Evolutionary conservation across 2,113 vertebrate species (phyloP).

Genomic region (Solenodon paradoxus): DNA sequence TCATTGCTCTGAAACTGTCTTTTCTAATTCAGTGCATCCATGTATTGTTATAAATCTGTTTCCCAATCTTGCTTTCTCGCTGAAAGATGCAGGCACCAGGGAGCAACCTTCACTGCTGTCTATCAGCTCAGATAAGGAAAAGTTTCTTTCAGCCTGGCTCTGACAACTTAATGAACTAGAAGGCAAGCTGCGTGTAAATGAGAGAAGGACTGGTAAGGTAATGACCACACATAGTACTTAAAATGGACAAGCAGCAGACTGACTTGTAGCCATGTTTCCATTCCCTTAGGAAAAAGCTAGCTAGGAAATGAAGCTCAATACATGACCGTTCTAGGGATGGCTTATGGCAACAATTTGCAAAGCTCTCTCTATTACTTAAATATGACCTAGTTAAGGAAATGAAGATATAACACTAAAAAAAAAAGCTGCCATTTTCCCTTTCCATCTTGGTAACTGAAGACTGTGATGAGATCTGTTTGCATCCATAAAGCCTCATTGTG

Average conservation of each 20-base stretch:
- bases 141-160: conserved; percentile 68
- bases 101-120: conserved; percentile 77
- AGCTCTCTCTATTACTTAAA: too few species aligned
- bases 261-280: not conserved
- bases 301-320: not conserved
- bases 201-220: not conserved
- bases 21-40: conserved; percentile 85
- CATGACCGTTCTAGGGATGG: too few species aligned
- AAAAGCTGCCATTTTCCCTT: not conserved
- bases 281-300: not conserved
- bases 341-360: too few species aligned
- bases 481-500: not conserved
- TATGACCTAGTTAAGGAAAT: too few species aligned
- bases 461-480: not conserved
- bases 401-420: too few species aligned
- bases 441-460: conserved; percentile 5
- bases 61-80: conserved; percentile 65
- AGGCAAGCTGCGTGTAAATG: conserved; percentile 47
- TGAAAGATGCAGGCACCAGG: conserved; percentile 75
- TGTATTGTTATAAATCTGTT: conserved; percentile 84
- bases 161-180: conserved; percentile 51
- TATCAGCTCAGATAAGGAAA: conserved; percentile 77
- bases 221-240: not conserved
- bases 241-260: not conserved
- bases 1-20: conserved; percentile 85